Evolutionary conservation across 1,140 invertebrate genomes (phyloP), one percentile per base, ranked within the genome.

Genomic region (Drosophila funebris): DNA sequence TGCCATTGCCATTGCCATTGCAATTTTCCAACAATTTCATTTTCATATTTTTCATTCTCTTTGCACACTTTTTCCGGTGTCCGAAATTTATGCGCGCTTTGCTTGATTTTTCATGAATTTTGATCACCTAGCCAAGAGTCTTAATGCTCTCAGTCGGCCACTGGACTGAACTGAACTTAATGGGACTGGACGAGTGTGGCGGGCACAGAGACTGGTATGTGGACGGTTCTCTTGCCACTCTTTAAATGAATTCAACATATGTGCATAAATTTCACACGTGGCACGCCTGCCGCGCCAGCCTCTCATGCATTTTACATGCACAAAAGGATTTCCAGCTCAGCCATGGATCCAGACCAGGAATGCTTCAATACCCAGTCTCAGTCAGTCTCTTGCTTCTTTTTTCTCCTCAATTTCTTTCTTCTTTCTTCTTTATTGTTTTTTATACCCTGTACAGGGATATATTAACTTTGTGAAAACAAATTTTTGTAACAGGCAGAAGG

Each of bases 201-300:
- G 14, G 8, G 5, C 18, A 1, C 16, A 7, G n/a, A 3, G 43
- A 24, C 29, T 37, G 22, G 11, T n/a, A 5, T 0, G n/a, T n/a
- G n/a, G n/a, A n/a, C n/a, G n/a, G n/a, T 5, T 7, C 39, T 41
- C 14, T 37, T 14, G 13, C 13, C 37, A 22, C 41, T 20, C 54
- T 66, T 81, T 71, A 85, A 85, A 75, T 82, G 76, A 67, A 76
- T 69, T 78, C 79, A 83, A 73, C 78, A 81, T 87, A 87, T 87
- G 82, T 72, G 82, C 82, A 85, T 85, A 85, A 87, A 85, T 87
- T 85, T 85, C 82, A 87, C 82, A 85, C 82, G 82, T 85, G 64
- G 69, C 81, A 61, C 77, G 70, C 73, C 50, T 14, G 61, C 36
- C 52, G n/a, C 33, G 41, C 37, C 54, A 41, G 29, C 33, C 50